These are phyloP conservation scores for Cantharis rustica DNA, from an alignment of 2,888 invertebrate species.

Conservation along the genomic window DNA sequence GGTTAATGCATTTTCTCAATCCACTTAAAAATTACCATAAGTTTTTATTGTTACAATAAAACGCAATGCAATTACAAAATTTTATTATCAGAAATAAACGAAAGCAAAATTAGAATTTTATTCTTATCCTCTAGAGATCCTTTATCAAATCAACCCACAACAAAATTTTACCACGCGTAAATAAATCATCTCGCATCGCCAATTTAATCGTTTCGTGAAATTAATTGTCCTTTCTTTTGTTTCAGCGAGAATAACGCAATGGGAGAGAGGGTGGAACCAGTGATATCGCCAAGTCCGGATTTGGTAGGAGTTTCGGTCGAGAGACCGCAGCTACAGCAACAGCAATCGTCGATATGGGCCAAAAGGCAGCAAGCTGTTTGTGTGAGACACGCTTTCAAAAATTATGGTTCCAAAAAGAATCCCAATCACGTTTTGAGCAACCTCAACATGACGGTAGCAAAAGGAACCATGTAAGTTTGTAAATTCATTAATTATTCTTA, in stretches of 20 bases:
- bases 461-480: conserved; percentile 88
- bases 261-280: conserved; percentile 52
- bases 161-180: too few relatives aligned
- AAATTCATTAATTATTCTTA: too few relatives aligned
- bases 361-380: conserved; percentile 84
- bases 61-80: neutral
- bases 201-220: neutral
- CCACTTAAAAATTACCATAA: too few relatives aligned
- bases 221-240: conserved; percentile 33
- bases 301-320: conserved; percentile 53
- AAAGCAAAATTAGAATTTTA: too few relatives aligned
- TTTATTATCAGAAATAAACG: neutral
- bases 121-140: neutral
- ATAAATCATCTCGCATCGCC: neutral
- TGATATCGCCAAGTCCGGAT: conserved; percentile 50
- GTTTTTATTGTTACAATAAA: neutral
- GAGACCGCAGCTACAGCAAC: conserved; percentile 51
- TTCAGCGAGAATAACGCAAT: conserved; percentile 55
- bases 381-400: conserved; percentile 86
- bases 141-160: neutral
- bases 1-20: too few relatives aligned
- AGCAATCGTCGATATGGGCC: conserved; percentile 64
- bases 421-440: conserved; percentile 86
- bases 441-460: conserved; percentile 91
- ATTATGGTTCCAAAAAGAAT: conserved; percentile 86